Percentiles rank a stretch among this genome's conserved stretches.
phyloP scores from a whole-genome alignment of 2,888 invertebrate species.

The Diogma glabrata region DNA sequence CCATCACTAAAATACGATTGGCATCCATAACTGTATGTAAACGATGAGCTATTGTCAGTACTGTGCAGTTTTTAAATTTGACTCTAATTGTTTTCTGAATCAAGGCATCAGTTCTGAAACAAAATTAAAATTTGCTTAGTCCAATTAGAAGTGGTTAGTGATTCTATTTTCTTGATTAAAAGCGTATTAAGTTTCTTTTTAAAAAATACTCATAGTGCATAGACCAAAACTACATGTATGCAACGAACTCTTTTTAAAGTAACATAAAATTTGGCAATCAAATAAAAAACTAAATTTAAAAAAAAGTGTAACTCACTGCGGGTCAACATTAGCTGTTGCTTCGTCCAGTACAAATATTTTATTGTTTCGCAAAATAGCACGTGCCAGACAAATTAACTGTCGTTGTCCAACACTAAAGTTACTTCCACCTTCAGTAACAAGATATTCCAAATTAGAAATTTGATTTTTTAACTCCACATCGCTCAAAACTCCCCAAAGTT shows the following conservation, averaged over 20 bases:
- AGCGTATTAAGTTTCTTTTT: too few species aligned
- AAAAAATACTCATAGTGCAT: too few species aligned
- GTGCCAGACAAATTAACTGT: slow-evolving; percentile 48
- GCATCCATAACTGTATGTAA: slow-evolving; percentile 5
- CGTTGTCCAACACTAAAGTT: slow-evolving; percentile 40
- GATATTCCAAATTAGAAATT: slow-evolving; percentile 40
- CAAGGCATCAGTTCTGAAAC: slow-evolving; percentile 7
- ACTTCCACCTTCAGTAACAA: slow-evolving; percentile 43
- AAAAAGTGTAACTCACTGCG: too few species aligned
- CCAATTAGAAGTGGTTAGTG: too few species aligned
- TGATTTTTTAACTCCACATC: slow-evolving; percentile 43
- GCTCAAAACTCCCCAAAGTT: slow-evolving; percentile 31
- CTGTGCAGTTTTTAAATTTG: background rate
- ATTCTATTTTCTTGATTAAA: too few species aligned
- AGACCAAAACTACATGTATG: too few species aligned
- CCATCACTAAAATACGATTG: slow-evolving; percentile 49
- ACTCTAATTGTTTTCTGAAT: slow-evolving; percentile 3
- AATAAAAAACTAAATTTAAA: too few species aligned
- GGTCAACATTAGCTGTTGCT: slow-evolving; percentile 59
- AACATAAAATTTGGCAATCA: too few species aligned
- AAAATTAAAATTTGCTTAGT: slow-evolving; percentile 41
- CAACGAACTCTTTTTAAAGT: too few species aligned
- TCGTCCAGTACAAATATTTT: slow-evolving; percentile 55
- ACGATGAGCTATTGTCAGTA: slow-evolving; percentile 3
- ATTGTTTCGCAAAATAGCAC: slow-evolving; percentile 51